Conservation (phyloP, 2,888 invertebrate species). For the Diarsia brunnea region DNA sequence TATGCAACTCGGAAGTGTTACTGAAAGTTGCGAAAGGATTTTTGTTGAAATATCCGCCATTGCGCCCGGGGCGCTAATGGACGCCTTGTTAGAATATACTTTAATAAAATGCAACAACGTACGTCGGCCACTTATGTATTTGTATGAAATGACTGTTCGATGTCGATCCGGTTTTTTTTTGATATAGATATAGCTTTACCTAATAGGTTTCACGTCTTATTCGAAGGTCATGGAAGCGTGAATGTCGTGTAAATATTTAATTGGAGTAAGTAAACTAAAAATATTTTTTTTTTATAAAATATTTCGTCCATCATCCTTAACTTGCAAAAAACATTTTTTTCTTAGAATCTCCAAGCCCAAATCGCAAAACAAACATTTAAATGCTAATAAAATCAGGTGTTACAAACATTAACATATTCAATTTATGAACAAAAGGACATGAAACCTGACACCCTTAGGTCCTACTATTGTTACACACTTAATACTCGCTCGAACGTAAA, state of each 20-base stretch:
- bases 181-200: constrained; percentile 46
- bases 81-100: constrained; percentile 71
- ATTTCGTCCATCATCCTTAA: background rate
- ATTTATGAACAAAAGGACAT: constrained; percentile 55
- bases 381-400: constrained; percentile 49
- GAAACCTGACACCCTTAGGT: constrained; percentile 53
- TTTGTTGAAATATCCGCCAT: constrained; percentile 72
- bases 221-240: constrained; percentile 69
- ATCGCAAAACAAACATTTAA: constrained; percentile 48
- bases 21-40: constrained; percentile 79
- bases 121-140: constrained; percentile 44
- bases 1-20: constrained; percentile 76
- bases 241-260: constrained; percentile 47
- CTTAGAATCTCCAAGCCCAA: constrained; percentile 4
- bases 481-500: constrained; percentile 58
- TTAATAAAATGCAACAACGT: constrained; percentile 51
- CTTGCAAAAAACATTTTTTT: constrained; percentile 25
- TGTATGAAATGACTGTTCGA: constrained; percentile 46
- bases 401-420: constrained; percentile 49
- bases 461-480: constrained; percentile 61
- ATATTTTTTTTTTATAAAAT: background rate
- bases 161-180: constrained; percentile 69
- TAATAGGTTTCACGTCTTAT: constrained; percentile 62
- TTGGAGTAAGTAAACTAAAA: constrained; percentile 5
- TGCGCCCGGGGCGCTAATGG: constrained; percentile 77